Evolutionary conservation across 2,113 vertebrate species (phyloP).

Genomic region (Muntiacus muntjak): DNA sequence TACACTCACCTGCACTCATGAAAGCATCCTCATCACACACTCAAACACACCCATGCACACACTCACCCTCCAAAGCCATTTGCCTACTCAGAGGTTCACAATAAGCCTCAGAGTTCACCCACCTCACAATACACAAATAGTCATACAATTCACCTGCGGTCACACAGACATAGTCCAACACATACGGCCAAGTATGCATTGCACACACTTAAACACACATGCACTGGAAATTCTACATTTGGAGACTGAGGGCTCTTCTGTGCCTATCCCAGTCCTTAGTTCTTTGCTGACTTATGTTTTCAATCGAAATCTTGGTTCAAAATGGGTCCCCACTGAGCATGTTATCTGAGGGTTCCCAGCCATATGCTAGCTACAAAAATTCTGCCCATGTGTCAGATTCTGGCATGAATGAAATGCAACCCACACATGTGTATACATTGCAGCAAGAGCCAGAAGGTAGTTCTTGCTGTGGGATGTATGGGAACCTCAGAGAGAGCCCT

Average conservation of each 20-base stretch:
- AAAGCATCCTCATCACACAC: background rate
- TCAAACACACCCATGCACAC: background rate
- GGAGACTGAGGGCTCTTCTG: background rate
- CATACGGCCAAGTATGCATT: background rate
- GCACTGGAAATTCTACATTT: background rate
- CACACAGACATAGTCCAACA: background rate
- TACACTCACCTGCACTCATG: background rate
- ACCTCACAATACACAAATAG: background rate
- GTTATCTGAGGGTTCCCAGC: constrained; percentile 57
- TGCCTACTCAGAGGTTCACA: background rate
- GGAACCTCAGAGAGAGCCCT: constrained; percentile 20
- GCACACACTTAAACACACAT: background rate
- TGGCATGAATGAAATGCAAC: constrained; percentile 62
- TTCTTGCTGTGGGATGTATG: constrained; percentile 22
- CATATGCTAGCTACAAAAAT: constrained; percentile 74
- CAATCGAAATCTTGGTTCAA: constrained; percentile 43
- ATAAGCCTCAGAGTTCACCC: background rate
- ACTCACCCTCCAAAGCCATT: background rate
- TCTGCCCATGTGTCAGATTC: constrained; percentile 68
- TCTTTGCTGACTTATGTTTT: constrained; percentile 49
- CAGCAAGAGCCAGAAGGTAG: constrained; percentile 50
- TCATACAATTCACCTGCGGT: background rate
- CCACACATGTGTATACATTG: constrained; percentile 38
- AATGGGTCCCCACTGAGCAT: constrained; percentile 48
- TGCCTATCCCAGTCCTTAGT: background rate